phyloP scores from a whole-genome alignment of 2,797 vertebrate genomes.

The Pangasius macronema region DNA sequence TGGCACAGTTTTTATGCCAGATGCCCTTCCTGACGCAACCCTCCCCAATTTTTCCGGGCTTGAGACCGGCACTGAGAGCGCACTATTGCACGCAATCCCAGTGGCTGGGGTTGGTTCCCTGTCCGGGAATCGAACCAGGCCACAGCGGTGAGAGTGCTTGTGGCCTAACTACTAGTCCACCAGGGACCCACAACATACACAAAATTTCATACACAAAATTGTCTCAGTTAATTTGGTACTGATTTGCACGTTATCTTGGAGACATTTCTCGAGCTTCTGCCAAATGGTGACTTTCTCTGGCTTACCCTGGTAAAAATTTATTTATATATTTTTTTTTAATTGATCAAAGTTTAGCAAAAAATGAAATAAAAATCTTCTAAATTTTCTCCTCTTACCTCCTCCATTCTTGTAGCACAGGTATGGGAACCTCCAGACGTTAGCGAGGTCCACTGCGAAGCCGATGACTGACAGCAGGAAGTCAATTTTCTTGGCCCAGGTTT shows the following conservation, averaged over 20 bases:
- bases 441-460: slow-evolving; percentile 89
- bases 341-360: background rate
- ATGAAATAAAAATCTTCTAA: background rate
- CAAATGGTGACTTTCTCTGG: background rate
- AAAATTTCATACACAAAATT: background rate
- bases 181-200: too few species aligned
- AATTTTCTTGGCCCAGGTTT: slow-evolving; percentile 90
- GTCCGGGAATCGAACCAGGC: too few species aligned
- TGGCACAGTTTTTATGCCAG: too few species aligned
- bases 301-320: background rate
- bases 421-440: slow-evolving; percentile 91
- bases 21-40: too few species aligned
- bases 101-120: too few species aligned
- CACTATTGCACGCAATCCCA: too few species aligned
- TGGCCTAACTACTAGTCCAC: too few species aligned
- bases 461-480: slow-evolving; percentile 91
- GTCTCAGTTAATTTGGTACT: background rate
- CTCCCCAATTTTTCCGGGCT: too few species aligned
- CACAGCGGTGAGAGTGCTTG: too few species aligned
- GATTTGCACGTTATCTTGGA: too few species aligned
- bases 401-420: slow-evolving; percentile 93
- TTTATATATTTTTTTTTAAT: background rate
- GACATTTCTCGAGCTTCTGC: background rate
- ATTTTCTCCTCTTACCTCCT: slow-evolving; percentile 76
- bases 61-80: too few species aligned